A percentile compares a stretch with the other conserved stretches of the same genome.
phyloP scores from a whole-genome alignment of 2,888 invertebrate genomes.

The Microplitis deprimator region DNA sequence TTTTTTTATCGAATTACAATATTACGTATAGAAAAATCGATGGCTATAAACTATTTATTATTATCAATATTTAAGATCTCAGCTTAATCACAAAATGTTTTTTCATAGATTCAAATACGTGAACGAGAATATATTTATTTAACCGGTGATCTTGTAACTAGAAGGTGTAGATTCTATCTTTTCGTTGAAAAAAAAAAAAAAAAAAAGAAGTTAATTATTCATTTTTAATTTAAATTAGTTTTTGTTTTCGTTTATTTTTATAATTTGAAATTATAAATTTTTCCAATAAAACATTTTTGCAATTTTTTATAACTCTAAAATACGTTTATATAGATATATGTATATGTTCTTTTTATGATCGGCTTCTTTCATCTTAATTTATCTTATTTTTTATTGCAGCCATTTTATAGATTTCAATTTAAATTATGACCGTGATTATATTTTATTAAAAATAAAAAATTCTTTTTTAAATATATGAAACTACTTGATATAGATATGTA shows the following conservation, averaged over 20 bases:
- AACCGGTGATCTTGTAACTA: background rate
- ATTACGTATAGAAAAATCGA: background rate
- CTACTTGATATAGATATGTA: background rate
- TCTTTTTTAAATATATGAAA: background rate
- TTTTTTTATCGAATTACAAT: background rate
- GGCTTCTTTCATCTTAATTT: slow-evolving; percentile 11
- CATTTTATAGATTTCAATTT: slow-evolving; percentile 16
- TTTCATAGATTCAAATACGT: background rate
- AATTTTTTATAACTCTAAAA: background rate
- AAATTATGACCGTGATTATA: slow-evolving; percentile 16
- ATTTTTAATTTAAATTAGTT: background rate
- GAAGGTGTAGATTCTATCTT: background rate
- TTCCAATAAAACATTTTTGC: background rate
- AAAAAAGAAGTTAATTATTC: background rate
- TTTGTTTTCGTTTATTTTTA: background rate
- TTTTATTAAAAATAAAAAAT: slow-evolving; percentile 5
- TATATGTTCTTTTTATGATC: slow-evolving; percentile 22
- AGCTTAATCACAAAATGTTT: background rate
- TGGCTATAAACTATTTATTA: background rate
- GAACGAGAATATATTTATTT: background rate
- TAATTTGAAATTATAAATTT: background rate
- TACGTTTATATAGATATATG: too few relatives aligned
- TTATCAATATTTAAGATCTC: background rate
- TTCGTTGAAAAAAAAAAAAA: background rate
- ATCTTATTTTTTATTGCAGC: background rate